phyloP scores from a whole-genome alignment of 2,113 vertebrate genomes.

The Pterocles gutturalis region DNA sequence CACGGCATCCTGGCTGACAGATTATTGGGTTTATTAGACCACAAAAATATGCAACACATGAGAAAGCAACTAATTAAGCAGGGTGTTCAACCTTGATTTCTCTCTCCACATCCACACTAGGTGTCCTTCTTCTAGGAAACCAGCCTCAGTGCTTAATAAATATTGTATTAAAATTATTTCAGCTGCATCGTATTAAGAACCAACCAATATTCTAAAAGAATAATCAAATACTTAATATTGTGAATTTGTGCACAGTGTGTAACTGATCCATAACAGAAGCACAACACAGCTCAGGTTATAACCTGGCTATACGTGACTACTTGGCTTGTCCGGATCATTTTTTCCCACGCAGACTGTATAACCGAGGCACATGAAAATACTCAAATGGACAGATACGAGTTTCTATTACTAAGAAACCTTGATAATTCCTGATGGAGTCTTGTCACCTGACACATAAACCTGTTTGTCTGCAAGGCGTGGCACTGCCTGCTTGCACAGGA shows the following conservation, averaged over 20 bases:
- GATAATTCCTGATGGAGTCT: not conserved
- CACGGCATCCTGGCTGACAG: not conserved
- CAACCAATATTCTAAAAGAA: not conserved
- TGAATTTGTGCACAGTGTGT: too few species aligned
- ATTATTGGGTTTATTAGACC: not conserved
- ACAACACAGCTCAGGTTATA: not conserved
- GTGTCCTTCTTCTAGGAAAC: not conserved
- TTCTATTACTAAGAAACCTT: not conserved
- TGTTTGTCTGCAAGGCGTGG: not conserved
- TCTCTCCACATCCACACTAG: too few species aligned
- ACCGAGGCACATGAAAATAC: not conserved
- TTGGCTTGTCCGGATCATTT: not conserved
- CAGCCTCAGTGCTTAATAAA: not conserved
- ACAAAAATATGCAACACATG: not conserved
- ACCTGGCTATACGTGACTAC: too few species aligned
- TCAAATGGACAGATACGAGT: not conserved
- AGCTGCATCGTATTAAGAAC: not conserved
- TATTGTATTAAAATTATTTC: not conserved
- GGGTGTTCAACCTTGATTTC: not conserved
- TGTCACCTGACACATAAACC: not conserved
- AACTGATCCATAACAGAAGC: not conserved
- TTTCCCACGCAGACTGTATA: not conserved
- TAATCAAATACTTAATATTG: not conserved
- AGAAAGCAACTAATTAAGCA: not conserved
- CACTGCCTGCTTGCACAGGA: not conserved